Evolutionary conservation across 2,797 vertebrate genomes (phyloP).

Genomic region (Pygocentrus nattereri): DNA sequence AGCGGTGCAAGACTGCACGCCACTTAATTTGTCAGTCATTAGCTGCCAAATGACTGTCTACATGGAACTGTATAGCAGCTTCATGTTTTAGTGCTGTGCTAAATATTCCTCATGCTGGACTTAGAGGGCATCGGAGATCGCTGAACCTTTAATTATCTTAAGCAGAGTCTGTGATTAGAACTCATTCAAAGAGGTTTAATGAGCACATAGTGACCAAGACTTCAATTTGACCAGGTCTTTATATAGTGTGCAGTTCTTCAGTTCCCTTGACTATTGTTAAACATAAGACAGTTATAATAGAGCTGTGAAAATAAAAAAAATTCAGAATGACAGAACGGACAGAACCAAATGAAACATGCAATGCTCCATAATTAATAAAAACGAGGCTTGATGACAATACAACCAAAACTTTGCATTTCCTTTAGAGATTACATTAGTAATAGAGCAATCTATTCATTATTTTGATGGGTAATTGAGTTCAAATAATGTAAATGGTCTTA

Average conservation of each 20-base stretch:
- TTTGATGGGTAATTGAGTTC: no score
- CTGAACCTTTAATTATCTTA: constrained; percentile 17
- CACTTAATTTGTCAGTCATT: background rate
- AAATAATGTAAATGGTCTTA: no score
- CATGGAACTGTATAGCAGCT: background rate
- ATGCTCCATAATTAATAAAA: background rate
- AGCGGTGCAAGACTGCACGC: background rate
- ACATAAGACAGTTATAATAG: background rate
- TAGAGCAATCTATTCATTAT: no score
- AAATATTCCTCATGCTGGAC: background rate
- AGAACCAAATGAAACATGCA: no score
- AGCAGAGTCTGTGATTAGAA: constrained; percentile 9
- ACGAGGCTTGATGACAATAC: background rate
- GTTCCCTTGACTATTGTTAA: background rate
- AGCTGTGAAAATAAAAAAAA: no score
- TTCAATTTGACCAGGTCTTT: background rate
- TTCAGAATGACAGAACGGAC: no score
- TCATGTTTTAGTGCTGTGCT: background rate
- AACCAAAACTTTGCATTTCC: no score
- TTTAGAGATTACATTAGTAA: no score
- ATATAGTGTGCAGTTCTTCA: background rate
- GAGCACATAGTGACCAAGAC: constrained; percentile 9
- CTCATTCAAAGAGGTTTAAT: constrained; percentile 5
- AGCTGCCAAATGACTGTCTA: background rate
- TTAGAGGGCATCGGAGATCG: background rate